Percentiles rank a stretch among this genome's conserved stretches.
Evolutionary conservation across 1,140 invertebrate species (phyloP).

Genomic region (Oreohelix idahoensis): DNA sequence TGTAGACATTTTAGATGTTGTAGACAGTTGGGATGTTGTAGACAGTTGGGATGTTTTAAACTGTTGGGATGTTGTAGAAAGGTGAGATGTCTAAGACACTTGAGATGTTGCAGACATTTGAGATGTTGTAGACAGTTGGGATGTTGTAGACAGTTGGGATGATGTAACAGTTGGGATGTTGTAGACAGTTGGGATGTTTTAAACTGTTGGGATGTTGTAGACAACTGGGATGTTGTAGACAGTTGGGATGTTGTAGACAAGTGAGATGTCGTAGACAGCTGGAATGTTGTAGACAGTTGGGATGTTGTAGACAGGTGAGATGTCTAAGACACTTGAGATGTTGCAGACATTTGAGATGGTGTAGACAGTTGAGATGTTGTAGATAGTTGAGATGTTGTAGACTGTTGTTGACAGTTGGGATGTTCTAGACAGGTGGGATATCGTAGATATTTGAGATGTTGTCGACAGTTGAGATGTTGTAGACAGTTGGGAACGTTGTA

Average conservation of each 20-base stretch:
- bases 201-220: background rate
- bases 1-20: background rate
- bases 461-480: background rate
- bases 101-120: background rate
- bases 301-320: background rate
- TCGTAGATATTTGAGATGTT: background rate
- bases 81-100: background rate
- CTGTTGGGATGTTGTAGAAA: background rate
- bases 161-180: background rate
- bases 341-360: too few species aligned
- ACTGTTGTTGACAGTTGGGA: background rate
- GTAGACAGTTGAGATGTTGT: too few species aligned
- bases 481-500: background rate
- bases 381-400: too few species aligned
- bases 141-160: background rate
- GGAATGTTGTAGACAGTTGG: background rate
- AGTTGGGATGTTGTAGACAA: background rate
- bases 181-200: background rate
- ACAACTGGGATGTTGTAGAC: background rate
- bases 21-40: background rate
- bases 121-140: background rate
- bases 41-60: background rate
- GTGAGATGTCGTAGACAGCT: background rate
- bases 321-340: background rate
- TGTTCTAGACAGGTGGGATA: background rate